Conservation (phyloP, 2,113 vertebrate genomes). For the Dromiciops gliroides region DNA sequence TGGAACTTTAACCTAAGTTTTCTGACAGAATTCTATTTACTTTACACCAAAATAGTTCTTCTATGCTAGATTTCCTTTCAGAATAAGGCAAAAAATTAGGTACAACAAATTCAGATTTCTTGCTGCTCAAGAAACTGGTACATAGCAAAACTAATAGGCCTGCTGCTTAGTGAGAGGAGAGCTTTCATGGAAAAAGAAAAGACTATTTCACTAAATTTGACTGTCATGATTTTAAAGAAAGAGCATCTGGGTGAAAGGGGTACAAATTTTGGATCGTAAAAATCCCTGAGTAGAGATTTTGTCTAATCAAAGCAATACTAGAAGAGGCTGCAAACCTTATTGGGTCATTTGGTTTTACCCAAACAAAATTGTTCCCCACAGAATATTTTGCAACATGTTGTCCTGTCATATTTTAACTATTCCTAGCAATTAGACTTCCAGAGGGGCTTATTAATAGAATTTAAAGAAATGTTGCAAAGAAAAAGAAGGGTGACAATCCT, state of each 20-base stretch:
- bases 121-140: not conserved
- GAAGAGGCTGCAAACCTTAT: constrained; percentile 22
- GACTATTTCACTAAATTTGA: not conserved
- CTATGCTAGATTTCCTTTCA: not conserved
- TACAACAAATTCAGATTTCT: not conserved
- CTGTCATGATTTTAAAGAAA: not conserved
- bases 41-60: not conserved
- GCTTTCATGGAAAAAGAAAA: not conserved
- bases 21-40: not conserved
- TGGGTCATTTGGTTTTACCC: constrained; percentile 63
- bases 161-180: not conserved
- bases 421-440: constrained; percentile 50
- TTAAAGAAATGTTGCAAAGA: constrained; percentile 16
- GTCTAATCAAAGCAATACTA: constrained; percentile 73
- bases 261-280: not conserved
- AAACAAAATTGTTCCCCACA: constrained; percentile 37
- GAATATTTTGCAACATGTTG: constrained; percentile 56
- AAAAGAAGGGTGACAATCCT: not conserved
- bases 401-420: constrained; percentile 51
- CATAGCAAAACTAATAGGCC: not conserved
- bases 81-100: not conserved
- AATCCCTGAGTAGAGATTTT: constrained; percentile 59
- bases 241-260: not conserved
- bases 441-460: constrained; percentile 44
- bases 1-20: not conserved